A percentile compares a stretch with the other conserved stretches of the same genome.
Conservation (phyloP, 2,113 vertebrate genomes). For the Hydrochoerus hydrochaeris region DNA sequence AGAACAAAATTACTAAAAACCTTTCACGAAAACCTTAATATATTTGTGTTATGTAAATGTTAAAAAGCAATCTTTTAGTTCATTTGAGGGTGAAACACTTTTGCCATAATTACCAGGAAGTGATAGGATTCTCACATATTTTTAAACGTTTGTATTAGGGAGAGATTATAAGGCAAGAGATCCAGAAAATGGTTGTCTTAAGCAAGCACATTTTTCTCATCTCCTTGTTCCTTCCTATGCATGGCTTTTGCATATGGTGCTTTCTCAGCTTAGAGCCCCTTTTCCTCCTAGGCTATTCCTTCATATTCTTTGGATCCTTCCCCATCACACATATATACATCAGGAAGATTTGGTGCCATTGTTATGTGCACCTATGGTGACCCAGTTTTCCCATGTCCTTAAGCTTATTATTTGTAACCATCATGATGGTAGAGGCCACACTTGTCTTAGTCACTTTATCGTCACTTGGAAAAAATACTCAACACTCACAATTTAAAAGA, state of each 20-base stretch:
- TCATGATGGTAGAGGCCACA: neutral
- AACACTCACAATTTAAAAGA: neutral
- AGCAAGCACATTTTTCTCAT: neutral
- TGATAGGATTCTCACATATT: neutral
- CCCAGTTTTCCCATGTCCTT: neutral
- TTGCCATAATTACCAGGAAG: neutral
- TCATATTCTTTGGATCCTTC: neutral
- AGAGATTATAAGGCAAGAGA: neutral
- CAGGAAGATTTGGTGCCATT: neutral
- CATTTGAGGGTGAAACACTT: neutral
- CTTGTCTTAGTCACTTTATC: neutral
- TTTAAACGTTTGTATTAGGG: neutral
- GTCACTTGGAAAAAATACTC: neutral
- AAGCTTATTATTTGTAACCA: neutral
- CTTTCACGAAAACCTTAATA: neutral
- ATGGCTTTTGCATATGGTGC: neutral
- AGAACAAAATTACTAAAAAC: neutral
- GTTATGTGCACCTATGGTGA: neutral
- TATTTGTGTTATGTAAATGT: neutral
- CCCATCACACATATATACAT: too few relatives aligned
- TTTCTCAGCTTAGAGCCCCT: neutral
- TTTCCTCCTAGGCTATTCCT: neutral
- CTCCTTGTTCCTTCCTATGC: neutral
- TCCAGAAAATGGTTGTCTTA: neutral
- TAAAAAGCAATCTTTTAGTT: neutral